Percentiles rank a stretch among this genome's conserved stretches.
Evolutionary conservation across 2,888 invertebrate genomes (phyloP).

Genomic region (Mesorhabditis spiculigera): DNA sequence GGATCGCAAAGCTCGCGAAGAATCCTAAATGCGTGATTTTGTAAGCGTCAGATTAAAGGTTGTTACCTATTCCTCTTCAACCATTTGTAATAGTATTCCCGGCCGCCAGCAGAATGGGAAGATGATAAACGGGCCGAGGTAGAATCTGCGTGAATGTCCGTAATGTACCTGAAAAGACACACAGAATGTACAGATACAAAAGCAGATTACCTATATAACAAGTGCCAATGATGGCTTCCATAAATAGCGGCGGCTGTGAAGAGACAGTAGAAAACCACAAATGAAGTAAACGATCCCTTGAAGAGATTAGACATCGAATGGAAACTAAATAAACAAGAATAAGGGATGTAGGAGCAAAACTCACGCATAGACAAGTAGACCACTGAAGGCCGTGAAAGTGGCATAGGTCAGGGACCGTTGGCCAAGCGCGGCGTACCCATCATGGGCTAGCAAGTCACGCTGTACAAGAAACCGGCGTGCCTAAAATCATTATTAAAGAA

Average conservation of each 20-base stretch:
- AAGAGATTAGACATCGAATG: background rate
- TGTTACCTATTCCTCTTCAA: conserved; percentile 45
- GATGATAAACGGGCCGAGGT: conserved; percentile 42
- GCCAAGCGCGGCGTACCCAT: conserved; percentile 49
- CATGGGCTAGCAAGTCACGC: conserved; percentile 47
- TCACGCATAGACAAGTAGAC: conserved; percentile 47
- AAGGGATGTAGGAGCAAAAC: background rate
- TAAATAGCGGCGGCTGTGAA: conserved; percentile 37
- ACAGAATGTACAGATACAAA: background rate
- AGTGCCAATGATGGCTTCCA: conserved; percentile 44
- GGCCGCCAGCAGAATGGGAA: conserved; percentile 50
- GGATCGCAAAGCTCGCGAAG: conserved; percentile 34
- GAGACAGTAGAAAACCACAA: conserved; percentile 38
- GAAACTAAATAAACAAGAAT: background rate
- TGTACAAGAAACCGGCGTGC: conserved; percentile 45
- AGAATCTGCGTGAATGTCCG: conserved; percentile 48
- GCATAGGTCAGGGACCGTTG: conserved; percentile 46
- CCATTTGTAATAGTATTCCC: conserved; percentile 52
- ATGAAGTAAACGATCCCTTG: conserved; percentile 33
- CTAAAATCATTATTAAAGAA: conserved; percentile 17
- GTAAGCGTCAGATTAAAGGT: background rate
- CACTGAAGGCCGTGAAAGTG: conserved; percentile 48
- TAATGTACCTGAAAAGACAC: conserved; percentile 38
- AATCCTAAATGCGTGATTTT: conserved; percentile 18
- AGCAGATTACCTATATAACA: conserved; percentile 38